Evolutionary conservation across 2,797 vertebrate species (phyloP).

Genomic region (Myotis pilosus): DNA sequence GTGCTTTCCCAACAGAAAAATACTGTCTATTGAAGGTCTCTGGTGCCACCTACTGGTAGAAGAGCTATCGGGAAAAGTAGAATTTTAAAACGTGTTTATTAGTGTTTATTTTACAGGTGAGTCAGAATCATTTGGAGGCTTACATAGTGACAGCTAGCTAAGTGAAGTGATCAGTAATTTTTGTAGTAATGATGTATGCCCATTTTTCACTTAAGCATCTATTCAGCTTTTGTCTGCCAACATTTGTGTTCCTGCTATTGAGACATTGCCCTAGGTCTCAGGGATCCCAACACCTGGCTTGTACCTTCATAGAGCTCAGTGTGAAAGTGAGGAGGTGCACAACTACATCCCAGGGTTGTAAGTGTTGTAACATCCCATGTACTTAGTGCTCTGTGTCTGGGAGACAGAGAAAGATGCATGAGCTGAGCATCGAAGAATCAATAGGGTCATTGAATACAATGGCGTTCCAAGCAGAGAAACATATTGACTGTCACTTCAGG

Average conservation of each 20-base stretch:
- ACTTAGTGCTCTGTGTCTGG: neutral
- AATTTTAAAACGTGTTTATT: neutral
- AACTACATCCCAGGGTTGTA: neutral
- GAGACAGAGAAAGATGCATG: neutral
- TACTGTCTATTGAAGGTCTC: neutral
- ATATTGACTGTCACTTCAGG: neutral
- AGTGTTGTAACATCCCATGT: neutral
- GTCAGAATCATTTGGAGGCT: neutral
- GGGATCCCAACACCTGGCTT: neutral
- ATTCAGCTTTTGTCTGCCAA: neutral
- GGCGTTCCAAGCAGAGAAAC: neutral
- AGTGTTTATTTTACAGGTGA: conserved; percentile 11
- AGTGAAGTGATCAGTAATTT: conserved; percentile 9
- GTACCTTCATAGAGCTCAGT: neutral
- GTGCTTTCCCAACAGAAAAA: neutral
- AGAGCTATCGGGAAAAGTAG: conserved; percentile 1
- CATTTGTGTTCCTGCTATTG: neutral
- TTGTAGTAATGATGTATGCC: neutral
- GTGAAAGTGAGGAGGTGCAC: neutral
- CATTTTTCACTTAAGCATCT: neutral
- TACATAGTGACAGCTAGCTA: neutral
- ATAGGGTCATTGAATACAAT: neutral
- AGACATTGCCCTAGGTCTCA: neutral
- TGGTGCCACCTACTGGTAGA: conserved; percentile 33
- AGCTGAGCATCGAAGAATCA: neutral